These are phyloP conservation scores for Haliclona indistincta DNA, from an alignment of 37 sponge, comb jelly and placozoan species.

Conservation along the genomic window DNA sequence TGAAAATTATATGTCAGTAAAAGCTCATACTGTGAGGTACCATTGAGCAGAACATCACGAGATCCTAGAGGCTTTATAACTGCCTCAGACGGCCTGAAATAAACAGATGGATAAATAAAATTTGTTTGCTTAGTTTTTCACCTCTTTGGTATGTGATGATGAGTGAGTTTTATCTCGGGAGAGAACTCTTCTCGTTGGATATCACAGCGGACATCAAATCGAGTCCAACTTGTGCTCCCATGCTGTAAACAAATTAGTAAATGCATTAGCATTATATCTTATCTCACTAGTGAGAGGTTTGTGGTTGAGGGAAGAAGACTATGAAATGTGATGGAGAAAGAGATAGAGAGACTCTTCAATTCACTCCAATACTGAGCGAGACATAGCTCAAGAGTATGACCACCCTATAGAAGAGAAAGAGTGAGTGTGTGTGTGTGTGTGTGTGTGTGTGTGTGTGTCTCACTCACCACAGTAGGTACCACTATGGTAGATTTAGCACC, in stretches of 20 bases:
- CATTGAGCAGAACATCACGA: slow-evolving; percentile 61
- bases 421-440: neutral
- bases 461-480: slow-evolving; percentile 27
- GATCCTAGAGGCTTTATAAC: slow-evolving; percentile 55
- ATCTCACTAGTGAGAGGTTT: slow-evolving; percentile 53
- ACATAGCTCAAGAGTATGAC: slow-evolving; percentile 76
- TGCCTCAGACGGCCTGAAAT: slow-evolving; percentile 49
- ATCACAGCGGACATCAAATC: slow-evolving; percentile 39
- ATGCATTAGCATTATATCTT: neutral
- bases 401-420: slow-evolving; percentile 44
- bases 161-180: slow-evolving; percentile 78
- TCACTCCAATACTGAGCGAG: slow-evolving; percentile 82
- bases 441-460: neutral
- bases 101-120: neutral
- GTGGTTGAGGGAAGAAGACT: slow-evolving; percentile 46
- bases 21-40: slow-evolving; percentile 58
- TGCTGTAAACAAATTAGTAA: slow-evolving; percentile 18
- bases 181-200: slow-evolving; percentile 47
- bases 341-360: slow-evolving; percentile 20
- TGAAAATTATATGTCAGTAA: slow-evolving; percentile 72
- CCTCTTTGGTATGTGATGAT: slow-evolving; percentile 52
- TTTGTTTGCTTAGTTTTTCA: neutral
- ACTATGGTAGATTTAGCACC: neutral
- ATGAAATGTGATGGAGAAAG: slow-evolving; percentile 58
- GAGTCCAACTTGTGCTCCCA: slow-evolving; percentile 35